Evolutionary conservation across 2,797 vertebrate genomes (phyloP), one percentile per base, ranked within the genome.

Genomic region (Semaprochilodus insignis): DNA sequence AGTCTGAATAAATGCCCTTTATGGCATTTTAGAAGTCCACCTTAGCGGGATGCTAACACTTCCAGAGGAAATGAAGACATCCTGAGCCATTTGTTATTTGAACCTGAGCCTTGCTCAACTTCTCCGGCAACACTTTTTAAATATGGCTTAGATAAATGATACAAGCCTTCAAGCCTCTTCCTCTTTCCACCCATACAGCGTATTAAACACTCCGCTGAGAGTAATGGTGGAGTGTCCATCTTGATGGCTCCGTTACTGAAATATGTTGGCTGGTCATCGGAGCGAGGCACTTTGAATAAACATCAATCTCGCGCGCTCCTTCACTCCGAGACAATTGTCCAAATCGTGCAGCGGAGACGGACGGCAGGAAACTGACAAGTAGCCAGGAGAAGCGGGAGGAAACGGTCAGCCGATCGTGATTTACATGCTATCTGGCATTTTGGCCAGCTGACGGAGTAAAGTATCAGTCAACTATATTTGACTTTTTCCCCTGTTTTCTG

Each of bases 401-500:
- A 92, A 93, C 91, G 92, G 93, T 91, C 93, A 82, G 87, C 85
- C 86, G 88, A 82, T 88, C 88, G 44, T 94, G 94, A 95, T 94
- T 95, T 95, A 94, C 93, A 91, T 90, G 82, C 87, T 90, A 74
- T 94, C 91, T 95, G 94, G 93, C 93, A 94, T 95, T 94, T 94
- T 87, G 90, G 90, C 91, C 91, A 77, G 87, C 89, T 90, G 86
- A 85, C 86, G 83, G 89, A 91, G 88, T 87, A 90, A 90, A 91
- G 90, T 89, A 94, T 95, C 94, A 93, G 89, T 95, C 94, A 94
- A 92, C 93, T 95, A 93, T 93, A 95, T 94, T 94, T 94, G 95
- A 95, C 92, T 93, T 85, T 92, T 85, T 55, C 67, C 54, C 70
- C 51, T 72, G 44, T 77, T 73, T 69, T 74, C 92, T 93, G 93